Base-by-base conservation (phyloP, 2,113 vertebrate species). In the Alexandromys fortis region DNA sequence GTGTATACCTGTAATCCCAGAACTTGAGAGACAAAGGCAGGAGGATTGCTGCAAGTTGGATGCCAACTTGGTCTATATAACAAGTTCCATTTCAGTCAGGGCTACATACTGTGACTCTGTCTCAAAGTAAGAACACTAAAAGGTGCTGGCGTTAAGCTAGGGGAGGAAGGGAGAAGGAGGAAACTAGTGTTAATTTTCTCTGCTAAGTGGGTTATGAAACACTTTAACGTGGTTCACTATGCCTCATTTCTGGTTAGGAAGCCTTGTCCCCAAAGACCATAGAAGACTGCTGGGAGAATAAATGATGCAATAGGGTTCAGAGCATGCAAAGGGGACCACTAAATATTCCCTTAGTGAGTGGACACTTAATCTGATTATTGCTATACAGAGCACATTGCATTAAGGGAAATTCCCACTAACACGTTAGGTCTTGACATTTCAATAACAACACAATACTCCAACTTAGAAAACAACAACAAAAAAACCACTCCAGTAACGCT, bases 231-330 rank as follows among this genome's bases (percentile, higher is more conserved):
- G 79, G 86, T 96, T 96, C 83, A 94, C 19, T 78, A 65, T 75
- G 35, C 86, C 61, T 97, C 70, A 47, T 89, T 96, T 94, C 87
- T 90, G 76, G 79, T 86, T 55, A 92, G 47, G 38, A 77, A 94
- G 10, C 21, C 47, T 67, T 89, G 72, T 95, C 82, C 89, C 85
- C 13, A 93, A 90, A 96, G 87, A 90, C 55, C 68, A 61, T 75
- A 73, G 42, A 63, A 17, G 76, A 49, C 89, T 81, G 65, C 78
- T 96, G 88, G 52, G 85, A 93, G 67, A 92, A 78, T 72, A 86
- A 92, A 92, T 88, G 45, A 96, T 94, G 83, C 63, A 94, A 86
- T 42, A 87, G 70, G 21, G 52, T 63, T n/a, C 65, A 72, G 79
- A 92, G 65, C n/a, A 87, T 92, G 73, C 94, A 93, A 94, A 92